Evolutionary conservation across 1,140 invertebrate genomes (phyloP), one percentile per base, ranked within the genome.

Genomic region (Aphelinus certus): DNA sequence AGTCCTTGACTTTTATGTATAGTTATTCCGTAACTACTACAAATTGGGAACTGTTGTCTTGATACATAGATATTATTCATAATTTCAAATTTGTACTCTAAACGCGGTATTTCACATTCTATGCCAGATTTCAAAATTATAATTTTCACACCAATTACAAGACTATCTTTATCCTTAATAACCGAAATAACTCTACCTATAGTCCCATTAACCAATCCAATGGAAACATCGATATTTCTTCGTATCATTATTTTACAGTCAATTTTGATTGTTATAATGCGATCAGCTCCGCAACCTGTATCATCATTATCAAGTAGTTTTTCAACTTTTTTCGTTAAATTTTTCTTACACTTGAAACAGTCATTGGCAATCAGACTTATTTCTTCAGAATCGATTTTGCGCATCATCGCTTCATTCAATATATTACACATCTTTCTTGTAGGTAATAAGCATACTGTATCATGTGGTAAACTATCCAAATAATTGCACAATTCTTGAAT

Each of bases 1-100:
- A 85, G 71, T 7, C 84, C 83, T 79, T 87, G 84, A 78, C 79
- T 81, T 79, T 85, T 87, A 71, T 87, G 85, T 53, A 87, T 80
- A n/a, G 84, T 86, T 42, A 84, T 83, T n/a, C 78, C 83, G 80
- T 84, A 85, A 61, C 83, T 83, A 6, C 82, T 53, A 56, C 56
- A 77, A n/a, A 85, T 77, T 45, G 84, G 83, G 81, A 85, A 87
- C 78, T 87, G 85, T 70, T 82, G 76, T 67, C 84, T 77, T 55
- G 80, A 72, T 49, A 83, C 75, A 79, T 51, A 84, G n/a, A 76
- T 80, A 74, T 66, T 75, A 74, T 80, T 66, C 76, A 83, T 80
- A 60, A 85, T 73, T 79, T 82, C 69, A 80, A 85, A 82, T 71
- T 83, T 83, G 48, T 60, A 70, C 3, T 60, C 57, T 3, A 60